Evolutionary conservation across 2,113 vertebrate species (phyloP), one percentile per base, ranked within the genome.

Genomic region (Trichechus manatus): DNA sequence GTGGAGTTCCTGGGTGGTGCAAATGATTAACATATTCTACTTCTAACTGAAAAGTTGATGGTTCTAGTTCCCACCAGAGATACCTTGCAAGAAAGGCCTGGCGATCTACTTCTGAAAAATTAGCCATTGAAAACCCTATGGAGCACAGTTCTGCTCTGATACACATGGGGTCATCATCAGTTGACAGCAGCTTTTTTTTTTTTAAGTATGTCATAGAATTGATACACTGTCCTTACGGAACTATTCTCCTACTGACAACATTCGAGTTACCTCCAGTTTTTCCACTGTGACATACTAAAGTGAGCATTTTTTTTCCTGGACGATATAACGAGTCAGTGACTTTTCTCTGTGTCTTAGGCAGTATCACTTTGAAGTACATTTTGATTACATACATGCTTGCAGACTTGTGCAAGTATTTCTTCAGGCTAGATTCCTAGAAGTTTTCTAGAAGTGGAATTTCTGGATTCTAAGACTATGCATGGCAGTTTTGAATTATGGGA

Each of bases 381-480:
- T 85, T 77, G 44, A 63, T 68, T 33, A 70, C 8, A 50, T 78
- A 50, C 22, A 85, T 42, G 31, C 59, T 79, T 88, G 79, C 42
- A 53, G n/a, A 63, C 29, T 89, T 89, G 61, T 56, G 22, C 36
- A 87, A 74, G 19, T 87, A 39, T 56, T 94, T 87, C 63, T 90
- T 56, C 19, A 91, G 68, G 19, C 74, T 91, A 66, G 42, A 75
- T 86, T 94, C 59, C n/a, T 70, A 66, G 80, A 82, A 92, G 39
- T 42, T 81, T 93, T 44, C 63, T 93, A 63, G 77, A 89, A 94
- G 80, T 93, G 47, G 70, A 78, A 89, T 74, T 72, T 68, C n/a
- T 91, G 44, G 36, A 93, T 78, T 90, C 47, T 94, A 89, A 92
- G 75, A n/a, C 50, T 77, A 61, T 42, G 13, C 63, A 25, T 92